Conservation (phyloP, 1,140 invertebrate genomes). For the Plodia interpunctella region DNA sequence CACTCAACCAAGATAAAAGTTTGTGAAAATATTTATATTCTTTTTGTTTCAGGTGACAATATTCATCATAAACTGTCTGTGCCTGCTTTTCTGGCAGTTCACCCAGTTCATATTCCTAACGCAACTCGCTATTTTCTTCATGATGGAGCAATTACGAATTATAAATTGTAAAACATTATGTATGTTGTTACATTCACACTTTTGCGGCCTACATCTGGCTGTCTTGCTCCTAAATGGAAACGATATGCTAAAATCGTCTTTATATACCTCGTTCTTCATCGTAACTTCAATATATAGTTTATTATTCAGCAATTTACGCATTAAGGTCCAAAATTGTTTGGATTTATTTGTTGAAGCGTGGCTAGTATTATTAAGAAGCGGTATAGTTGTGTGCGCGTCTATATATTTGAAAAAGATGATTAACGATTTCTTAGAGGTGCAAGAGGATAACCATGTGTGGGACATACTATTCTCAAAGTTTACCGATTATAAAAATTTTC, state of each 20-base stretch:
- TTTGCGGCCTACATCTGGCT: conserved; percentile 78
- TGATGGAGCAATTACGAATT: conserved; percentile 81
- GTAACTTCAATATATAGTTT: conserved; percentile 48
- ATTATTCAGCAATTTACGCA: conserved; percentile 47
- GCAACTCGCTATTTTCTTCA: conserved; percentile 80
- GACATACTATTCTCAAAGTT: conserved; percentile 88
- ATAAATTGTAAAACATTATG: conserved; percentile 75
- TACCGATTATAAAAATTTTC: conserved; percentile 85
- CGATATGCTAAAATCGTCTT: conserved; percentile 83
- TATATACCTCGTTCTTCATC: conserved; percentile 76
- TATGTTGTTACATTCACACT: conserved; percentile 77
- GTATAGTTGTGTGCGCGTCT: conserved; percentile 35
- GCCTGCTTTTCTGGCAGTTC: conserved; percentile 85
- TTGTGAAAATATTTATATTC: not conserved
- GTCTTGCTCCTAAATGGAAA: conserved; percentile 69
- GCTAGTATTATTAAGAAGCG: conserved; percentile 39
- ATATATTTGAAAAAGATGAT: conserved; percentile 53
- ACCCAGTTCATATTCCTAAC: conserved; percentile 87
- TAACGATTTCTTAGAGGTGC: conserved; percentile 47
- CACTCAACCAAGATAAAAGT: too few relatives aligned
- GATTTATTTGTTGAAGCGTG: conserved; percentile 47
- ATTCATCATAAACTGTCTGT: conserved; percentile 57
- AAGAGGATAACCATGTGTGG: conserved; percentile 85
- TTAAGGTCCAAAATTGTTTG: conserved; percentile 42
- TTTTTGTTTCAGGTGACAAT: conserved; percentile 54